Base-by-base conservation (phyloP, 2,113 vertebrate species). In the Clarias magur region DNA sequence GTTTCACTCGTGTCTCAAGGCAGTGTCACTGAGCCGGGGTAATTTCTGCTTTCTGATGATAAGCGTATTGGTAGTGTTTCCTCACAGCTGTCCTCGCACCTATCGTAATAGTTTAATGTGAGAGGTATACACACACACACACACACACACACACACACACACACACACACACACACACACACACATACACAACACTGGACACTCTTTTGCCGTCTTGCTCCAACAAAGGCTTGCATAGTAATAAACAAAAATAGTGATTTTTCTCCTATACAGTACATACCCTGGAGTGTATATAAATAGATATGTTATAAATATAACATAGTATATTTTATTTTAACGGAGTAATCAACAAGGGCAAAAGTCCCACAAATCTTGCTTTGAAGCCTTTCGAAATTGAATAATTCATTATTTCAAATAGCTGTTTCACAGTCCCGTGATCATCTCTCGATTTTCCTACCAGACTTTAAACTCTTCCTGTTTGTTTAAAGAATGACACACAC, bases 71-170 rank as follows among this genome's bases (percentile, higher is more conserved):
- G 42, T 80, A 11, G 5, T 70, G 65, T 60, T 57, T 81, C 80
- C 75, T 27, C 70, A 76, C 78, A 63, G 83, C 85, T 84, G 72
- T 68, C 48, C 72, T 85, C 70, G 78, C 78, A 87, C 76, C 78
- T 13, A 25, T 17, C 73, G 84, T 63, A 60, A 80, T 73, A 73
- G 34, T 42, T 73, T 38, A 10, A 23, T 42, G 19, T 48, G 19
- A 57, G 9, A 23, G 0, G 25, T 2, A 34, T 27, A 80, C 19
- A 38, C 57, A n/a, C 73, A 54, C 7, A 7, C 38, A 57, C 76
- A 79, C 53, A 12, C 63, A 67, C 63, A 67, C 25, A 27, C 9
- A 67, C 10, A 30, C n/a, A 13, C n/a, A 48, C 73, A 75, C 72
- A 48, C 38, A 10, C 63, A 67, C 25, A 67, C 2, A 27, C 9